Conservation (phyloP, 2,113 vertebrate species). For the Zapornia atra region DNA sequence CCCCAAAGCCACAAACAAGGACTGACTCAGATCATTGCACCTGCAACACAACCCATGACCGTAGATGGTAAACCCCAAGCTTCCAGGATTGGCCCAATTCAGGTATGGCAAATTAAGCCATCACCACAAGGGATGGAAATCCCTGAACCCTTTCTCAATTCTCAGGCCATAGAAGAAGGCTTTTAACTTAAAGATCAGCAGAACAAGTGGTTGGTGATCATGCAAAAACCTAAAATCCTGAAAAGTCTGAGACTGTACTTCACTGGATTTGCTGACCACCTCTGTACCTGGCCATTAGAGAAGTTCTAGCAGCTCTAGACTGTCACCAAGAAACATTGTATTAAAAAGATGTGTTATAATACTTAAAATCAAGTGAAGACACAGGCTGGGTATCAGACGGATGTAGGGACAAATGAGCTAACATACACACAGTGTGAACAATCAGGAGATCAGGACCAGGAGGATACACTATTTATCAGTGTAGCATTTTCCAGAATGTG, state of each 20-base stretch:
- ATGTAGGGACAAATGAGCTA: neutral
- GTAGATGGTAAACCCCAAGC: neutral
- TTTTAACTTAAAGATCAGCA: neutral
- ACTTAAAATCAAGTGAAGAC: neutral
- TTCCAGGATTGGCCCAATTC: neutral
- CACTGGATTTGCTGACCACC: neutral
- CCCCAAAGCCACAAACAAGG: neutral
- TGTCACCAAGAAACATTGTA: neutral
- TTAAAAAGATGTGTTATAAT: neutral
- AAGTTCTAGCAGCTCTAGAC: neutral
- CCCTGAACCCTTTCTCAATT: neutral
- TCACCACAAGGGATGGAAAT: neutral
- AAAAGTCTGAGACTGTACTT: neutral
- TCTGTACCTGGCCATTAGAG: neutral
- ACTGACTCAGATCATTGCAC: neutral
- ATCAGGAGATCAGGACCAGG: neutral
- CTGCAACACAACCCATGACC: neutral
- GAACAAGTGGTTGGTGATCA: neutral
- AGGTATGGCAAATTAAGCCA: neutral
- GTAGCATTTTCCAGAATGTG: neutral
- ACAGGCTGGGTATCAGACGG: neutral
- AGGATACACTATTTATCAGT: neutral
- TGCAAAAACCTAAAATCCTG: neutral
- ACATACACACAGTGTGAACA: rapidly evolving
- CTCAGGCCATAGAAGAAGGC: neutral